A percentile compares a stretch with the other conserved stretches of the same genome.
Evolutionary conservation across 2,888 invertebrate genomes (phyloP).

Genomic region (Steinernema hermaphroditum): DNA sequence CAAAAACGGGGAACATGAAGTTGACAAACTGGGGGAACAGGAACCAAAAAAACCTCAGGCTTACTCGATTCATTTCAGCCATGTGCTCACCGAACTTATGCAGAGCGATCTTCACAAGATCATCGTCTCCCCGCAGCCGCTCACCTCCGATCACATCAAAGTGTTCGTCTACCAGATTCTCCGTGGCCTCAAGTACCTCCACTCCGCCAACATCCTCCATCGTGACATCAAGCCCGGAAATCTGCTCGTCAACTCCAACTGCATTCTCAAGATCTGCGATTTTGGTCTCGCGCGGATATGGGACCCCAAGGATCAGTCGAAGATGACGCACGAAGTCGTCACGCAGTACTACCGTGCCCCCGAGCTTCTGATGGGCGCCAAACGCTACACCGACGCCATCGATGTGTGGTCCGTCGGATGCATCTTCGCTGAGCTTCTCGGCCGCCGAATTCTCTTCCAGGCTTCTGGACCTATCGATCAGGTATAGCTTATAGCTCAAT

Average conservation of each 20-base stretch:
- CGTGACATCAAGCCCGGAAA: conserved; percentile 99
- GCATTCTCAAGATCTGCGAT: conserved; percentile 98
- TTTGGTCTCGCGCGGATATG: conserved; percentile 96
- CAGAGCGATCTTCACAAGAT: conserved; percentile 99
- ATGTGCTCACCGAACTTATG: conserved; percentile 97
- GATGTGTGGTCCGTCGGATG: conserved; percentile 99
- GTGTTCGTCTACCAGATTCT: conserved; percentile 99
- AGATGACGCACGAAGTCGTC: conserved; percentile 99
- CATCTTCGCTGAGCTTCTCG: conserved; percentile 95
- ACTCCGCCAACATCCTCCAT: conserved; percentile 95
- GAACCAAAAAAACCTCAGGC: no score
- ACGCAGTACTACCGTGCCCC: conserved; percentile 99
- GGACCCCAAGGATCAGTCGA: conserved; percentile 86
- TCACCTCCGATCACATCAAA: conserved; percentile 99
- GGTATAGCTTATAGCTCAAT: conserved; percentile 69
- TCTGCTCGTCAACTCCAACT: conserved; percentile 96
- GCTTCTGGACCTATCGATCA: conserved; percentile 96
- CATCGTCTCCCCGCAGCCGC: conserved; percentile 97
- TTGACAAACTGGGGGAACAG: no score
- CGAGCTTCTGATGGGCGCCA: conserved; percentile 97
- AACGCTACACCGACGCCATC: conserved; percentile 85
- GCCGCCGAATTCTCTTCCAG: conserved; percentile 92
- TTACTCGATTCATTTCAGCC: conserved; percentile 76
- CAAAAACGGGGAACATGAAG: no score
- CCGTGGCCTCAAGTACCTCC: conserved; percentile 94